phyloP scores from a whole-genome alignment of 2,797 vertebrate species.

The Mionectes olivaceus region DNA sequence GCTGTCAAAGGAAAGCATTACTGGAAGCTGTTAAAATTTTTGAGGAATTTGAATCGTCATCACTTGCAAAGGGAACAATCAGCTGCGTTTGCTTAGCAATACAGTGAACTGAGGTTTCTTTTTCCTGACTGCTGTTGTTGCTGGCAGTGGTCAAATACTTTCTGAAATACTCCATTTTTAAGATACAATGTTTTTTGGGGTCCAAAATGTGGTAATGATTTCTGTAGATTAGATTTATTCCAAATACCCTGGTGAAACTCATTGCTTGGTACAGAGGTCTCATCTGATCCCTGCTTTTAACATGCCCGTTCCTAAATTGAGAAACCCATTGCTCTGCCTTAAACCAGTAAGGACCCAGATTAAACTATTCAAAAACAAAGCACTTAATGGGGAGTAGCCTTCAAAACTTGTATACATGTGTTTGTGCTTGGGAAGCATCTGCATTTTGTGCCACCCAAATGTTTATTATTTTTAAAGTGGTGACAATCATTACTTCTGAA shows the following conservation, averaged over 20 bases:
- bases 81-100: neutral
- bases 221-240: neutral
- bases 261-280: neutral
- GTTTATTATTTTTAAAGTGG: neutral
- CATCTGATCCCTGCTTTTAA: neutral
- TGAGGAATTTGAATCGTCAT: neutral
- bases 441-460: neutral
- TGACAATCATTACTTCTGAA: neutral
- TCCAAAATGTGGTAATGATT: neutral
- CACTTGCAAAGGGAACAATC: neutral
- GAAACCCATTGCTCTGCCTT: conserved; percentile 13
- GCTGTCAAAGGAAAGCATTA: neutral
- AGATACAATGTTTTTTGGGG: neutral
- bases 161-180: neutral
- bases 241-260: neutral
- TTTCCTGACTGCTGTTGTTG: neutral
- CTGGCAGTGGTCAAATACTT: neutral
- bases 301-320: neutral
- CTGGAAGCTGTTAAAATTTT: conserved; percentile 12
- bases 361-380: neutral
- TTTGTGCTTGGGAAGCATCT: neutral
- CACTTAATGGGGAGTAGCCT: neutral
- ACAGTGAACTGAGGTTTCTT: neutral
- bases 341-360: neutral
- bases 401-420: neutral